A percentile compares a stretch with the other conserved stretches of the same genome.
Conservation (phyloP, 2,888 invertebrate species). For the Parnassius apollo region DNA sequence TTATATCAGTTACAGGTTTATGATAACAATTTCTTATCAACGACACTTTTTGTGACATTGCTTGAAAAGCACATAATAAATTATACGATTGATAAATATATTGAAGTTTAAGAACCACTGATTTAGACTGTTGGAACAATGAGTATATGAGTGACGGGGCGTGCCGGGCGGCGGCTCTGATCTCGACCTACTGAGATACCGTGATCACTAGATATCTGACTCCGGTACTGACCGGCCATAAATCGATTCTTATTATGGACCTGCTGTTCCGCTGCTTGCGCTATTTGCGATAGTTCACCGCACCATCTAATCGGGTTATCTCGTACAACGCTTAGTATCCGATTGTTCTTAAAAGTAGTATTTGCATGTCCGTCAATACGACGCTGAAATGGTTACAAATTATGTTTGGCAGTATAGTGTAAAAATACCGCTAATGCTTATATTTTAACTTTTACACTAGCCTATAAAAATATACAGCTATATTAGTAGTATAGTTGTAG, state of each 20-base stretch:
- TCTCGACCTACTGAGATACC: slow-evolving; percentile 61
- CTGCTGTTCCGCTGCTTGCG: slow-evolving; percentile 60
- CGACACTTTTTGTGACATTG: neutral
- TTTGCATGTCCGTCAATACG: neutral
- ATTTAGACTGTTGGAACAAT: slow-evolving; percentile 66
- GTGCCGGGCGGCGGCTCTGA: slow-evolving; percentile 67
- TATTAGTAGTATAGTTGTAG: too few species aligned
- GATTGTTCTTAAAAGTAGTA: slow-evolving; percentile 20
- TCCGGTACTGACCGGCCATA: slow-evolving; percentile 59
- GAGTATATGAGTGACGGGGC: slow-evolving; percentile 67
- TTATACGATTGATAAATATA: neutral
- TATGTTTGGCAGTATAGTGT: too few species aligned
- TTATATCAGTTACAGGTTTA: too few species aligned
- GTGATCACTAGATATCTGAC: slow-evolving; percentile 51
- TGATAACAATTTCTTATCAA: too few species aligned
- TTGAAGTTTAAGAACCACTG: slow-evolving; percentile 33
- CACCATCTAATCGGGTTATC: slow-evolving; percentile 64
- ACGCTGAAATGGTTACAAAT: too few species aligned
- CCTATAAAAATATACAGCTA: too few species aligned
- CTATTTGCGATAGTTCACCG: slow-evolving; percentile 59
- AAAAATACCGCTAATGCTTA: too few species aligned
- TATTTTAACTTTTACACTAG: too few species aligned
- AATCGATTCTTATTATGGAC: slow-evolving; percentile 70
- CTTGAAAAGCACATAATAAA: neutral
- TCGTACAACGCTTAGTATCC: slow-evolving; percentile 20